Percentiles rank a stretch among this genome's conserved stretches.
phyloP scores from a whole-genome alignment of 2,888 invertebrate genomes.

The Chamaedrilus cognettii region DNA sequence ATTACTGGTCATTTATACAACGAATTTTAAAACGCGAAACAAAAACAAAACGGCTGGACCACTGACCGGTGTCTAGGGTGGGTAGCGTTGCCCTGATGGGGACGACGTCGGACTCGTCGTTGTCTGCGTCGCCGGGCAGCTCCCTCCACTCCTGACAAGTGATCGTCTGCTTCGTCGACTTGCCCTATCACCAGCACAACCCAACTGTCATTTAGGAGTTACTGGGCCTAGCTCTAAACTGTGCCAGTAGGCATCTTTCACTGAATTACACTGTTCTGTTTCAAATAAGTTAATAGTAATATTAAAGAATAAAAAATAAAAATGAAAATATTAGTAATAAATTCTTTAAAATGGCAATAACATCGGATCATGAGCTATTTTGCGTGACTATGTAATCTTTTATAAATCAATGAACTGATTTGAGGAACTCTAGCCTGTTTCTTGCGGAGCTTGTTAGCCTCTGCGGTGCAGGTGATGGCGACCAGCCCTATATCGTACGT shows the following conservation, averaged over 20 bases:
- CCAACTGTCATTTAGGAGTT: background rate
- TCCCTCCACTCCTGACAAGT: slow-evolving; percentile 31
- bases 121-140: slow-evolving; percentile 47
- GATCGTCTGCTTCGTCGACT: background rate
- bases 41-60: no score
- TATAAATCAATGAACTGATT: background rate
- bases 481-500: slow-evolving; percentile 55
- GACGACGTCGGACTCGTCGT: slow-evolving; percentile 56
- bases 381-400: background rate
- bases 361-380: background rate
- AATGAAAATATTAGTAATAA: background rate
- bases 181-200: slow-evolving; percentile 3
- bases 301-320: no score
- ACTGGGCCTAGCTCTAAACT: background rate
- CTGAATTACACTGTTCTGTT: no score
- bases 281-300: no score
- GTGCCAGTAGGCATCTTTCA: background rate
- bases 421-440: slow-evolving; percentile 23
- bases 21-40: no score
- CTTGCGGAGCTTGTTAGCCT: slow-evolving; percentile 49
- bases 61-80: slow-evolving; percentile 47
- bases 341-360: background rate
- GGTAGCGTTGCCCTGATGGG: slow-evolving; percentile 50
- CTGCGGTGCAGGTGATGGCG: slow-evolving; percentile 57
- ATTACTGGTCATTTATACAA: no score